Evolutionary conservation across 2,888 invertebrate species (phyloP).

Genomic region (Hipparchia sbordonii): DNA sequence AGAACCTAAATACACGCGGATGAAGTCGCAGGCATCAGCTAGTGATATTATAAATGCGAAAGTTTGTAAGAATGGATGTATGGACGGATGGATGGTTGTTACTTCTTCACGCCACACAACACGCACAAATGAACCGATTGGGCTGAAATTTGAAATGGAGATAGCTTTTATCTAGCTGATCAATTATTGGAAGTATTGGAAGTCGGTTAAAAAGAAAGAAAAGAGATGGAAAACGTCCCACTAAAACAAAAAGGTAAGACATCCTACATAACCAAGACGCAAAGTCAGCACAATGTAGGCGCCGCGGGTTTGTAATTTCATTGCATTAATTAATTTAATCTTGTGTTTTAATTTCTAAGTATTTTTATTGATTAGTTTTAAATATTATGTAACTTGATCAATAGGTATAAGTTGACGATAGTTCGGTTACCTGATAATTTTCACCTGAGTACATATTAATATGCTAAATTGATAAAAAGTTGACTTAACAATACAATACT

Average conservation of each 20-base stretch:
- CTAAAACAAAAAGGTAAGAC: background rate
- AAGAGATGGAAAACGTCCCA: background rate
- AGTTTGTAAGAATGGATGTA: too few species aligned
- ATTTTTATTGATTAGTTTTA: background rate
- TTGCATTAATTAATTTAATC: constrained; percentile 8
- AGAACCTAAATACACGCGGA: too few species aligned
- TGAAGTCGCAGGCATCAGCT: too few species aligned
- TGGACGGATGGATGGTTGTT: too few species aligned
- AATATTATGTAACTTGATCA: background rate
- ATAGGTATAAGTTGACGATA: background rate
- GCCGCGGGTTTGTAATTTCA: constrained; percentile 17
- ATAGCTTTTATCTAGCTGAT: too few species aligned
- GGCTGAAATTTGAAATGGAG: too few species aligned
- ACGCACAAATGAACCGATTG: too few species aligned
- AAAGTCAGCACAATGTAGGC: background rate
- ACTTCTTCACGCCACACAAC: too few species aligned
- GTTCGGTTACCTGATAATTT: background rate
- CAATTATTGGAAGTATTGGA: too few species aligned
- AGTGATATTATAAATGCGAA: too few species aligned
- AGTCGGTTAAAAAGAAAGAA: background rate
- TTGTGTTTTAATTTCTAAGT: background rate
- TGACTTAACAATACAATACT: background rate
- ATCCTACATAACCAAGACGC: background rate
- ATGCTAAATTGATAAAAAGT: background rate
- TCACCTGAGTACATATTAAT: background rate